Evolutionary conservation across 2,888 invertebrate genomes (phyloP).

Genomic region (Lepidochrysops patricia): DNA sequence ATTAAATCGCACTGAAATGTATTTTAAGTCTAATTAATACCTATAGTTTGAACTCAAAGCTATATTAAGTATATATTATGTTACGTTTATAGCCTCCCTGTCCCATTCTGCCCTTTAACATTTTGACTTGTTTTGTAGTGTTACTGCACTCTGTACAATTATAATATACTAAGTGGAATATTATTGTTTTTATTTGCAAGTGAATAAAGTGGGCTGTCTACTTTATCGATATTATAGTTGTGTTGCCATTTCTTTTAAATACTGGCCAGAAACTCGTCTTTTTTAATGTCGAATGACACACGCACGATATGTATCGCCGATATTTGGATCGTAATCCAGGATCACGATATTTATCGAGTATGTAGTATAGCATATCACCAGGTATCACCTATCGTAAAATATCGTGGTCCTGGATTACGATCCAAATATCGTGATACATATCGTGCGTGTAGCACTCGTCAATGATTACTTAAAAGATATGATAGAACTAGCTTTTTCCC

Average conservation of each 20-base stretch:
- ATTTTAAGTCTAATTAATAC: not conserved
- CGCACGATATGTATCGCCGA: no score
- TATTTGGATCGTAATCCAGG: no score
- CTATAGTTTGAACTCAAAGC: not conserved
- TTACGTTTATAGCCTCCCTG: not conserved
- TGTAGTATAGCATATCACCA: no score
- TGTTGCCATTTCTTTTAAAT: not conserved
- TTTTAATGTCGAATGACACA: no score
- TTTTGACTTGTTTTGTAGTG: slow-evolving; percentile 26
- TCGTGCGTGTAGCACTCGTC: no score
- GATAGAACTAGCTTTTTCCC: no score
- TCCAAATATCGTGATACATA: no score
- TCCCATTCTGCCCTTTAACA: not conserved
- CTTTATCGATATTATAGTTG: slow-evolving; percentile 5
- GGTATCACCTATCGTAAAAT: no score
- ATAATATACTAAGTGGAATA: slow-evolving; percentile 20
- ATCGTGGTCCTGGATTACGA: no score
- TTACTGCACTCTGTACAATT: slow-evolving; percentile 22
- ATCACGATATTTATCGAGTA: no score
- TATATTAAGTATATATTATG: not conserved
- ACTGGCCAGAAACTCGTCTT: no score
- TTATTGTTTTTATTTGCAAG: slow-evolving; percentile 24
- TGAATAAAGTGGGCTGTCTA: slow-evolving; percentile 6
- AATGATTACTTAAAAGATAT: no score
- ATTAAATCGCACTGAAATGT: not conserved